Conservation (phyloP, 2,888 invertebrate genomes). For the Baronia brevicornis region DNA sequence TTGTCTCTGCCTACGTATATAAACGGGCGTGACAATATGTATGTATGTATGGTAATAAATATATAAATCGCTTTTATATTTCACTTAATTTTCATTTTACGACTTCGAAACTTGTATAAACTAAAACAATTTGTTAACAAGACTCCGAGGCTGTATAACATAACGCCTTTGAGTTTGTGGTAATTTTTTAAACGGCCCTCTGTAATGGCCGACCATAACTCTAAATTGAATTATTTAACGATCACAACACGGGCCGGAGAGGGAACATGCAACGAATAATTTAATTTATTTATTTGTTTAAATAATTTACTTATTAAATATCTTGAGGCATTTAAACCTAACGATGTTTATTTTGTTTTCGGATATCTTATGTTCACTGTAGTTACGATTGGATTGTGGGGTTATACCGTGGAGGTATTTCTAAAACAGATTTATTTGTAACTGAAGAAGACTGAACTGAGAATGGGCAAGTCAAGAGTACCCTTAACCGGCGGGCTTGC, state of each 20-base stretch:
- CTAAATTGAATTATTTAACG: constrained; percentile 60
- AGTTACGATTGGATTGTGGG: no score
- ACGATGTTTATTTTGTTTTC: constrained; percentile 21
- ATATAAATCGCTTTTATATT: no score
- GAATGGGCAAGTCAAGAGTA: no score
- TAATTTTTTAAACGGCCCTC: constrained; percentile 6
- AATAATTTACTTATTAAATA: constrained; percentile 40
- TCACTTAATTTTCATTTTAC: constrained; percentile 2
- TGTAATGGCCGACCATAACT: constrained; percentile 25
- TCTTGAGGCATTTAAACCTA: constrained; percentile 25
- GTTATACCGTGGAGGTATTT: no score
- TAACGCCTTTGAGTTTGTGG: constrained; percentile 9
- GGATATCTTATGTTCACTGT: background rate
- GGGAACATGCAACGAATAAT: constrained; percentile 33
- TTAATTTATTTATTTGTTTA: constrained; percentile 53
- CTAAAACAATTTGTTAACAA: constrained; percentile 3
- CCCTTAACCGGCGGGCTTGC: no score
- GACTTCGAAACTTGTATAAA: constrained; percentile 2
- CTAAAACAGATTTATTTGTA: no score
- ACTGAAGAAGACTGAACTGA: no score
- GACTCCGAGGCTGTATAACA: constrained; percentile 2
- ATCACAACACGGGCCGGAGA: constrained; percentile 27
- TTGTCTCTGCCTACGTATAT: no score
- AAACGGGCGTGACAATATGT: no score
- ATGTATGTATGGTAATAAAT: no score